phyloP scores from a whole-genome alignment of 2,888 invertebrate species.

The Cheilosia grossa region DNA sequence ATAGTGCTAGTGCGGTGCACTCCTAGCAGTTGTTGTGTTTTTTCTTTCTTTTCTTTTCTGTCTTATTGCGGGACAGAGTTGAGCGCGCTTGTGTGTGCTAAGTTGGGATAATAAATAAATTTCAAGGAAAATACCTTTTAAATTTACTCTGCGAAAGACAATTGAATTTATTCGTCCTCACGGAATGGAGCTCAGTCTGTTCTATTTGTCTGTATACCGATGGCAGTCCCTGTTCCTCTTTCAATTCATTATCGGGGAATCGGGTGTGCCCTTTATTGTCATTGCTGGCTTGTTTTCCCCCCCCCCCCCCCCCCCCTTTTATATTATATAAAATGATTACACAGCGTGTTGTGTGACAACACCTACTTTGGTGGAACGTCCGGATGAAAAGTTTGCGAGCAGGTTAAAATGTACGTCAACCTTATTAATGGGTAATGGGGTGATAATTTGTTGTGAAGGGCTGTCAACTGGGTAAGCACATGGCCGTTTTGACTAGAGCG shows the following conservation, averaged over 20 bases:
- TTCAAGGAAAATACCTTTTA: constrained; percentile 60
- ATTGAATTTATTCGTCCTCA: constrained; percentile 63
- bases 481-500: too few relatives aligned
- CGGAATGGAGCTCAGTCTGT: constrained; percentile 22
- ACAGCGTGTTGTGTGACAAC: constrained; percentile 27
- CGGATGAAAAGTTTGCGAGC: not conserved
- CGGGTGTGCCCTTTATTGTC: constrained; percentile 69
- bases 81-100: constrained; percentile 31
- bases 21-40: not conserved
- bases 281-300: too few relatives aligned
- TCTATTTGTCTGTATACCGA: not conserved
- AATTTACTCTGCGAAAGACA: constrained; percentile 46
- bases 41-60: not conserved
- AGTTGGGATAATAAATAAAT: constrained; percentile 57
- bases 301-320: too few relatives aligned
- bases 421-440: too few relatives aligned
- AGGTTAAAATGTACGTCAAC: not conserved
- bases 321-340: constrained; percentile 51
- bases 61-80: constrained; percentile 4
- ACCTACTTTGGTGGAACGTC: constrained; percentile 34
- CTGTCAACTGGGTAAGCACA: too few relatives aligned
- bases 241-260: constrained; percentile 67
- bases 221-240: constrained; percentile 21
- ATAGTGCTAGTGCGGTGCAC: constrained; percentile 56
- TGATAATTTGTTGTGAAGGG: too few relatives aligned